phyloP scores from a whole-genome alignment of 2,113 vertebrate genomes.

The Marcusenius ussheri region DNA sequence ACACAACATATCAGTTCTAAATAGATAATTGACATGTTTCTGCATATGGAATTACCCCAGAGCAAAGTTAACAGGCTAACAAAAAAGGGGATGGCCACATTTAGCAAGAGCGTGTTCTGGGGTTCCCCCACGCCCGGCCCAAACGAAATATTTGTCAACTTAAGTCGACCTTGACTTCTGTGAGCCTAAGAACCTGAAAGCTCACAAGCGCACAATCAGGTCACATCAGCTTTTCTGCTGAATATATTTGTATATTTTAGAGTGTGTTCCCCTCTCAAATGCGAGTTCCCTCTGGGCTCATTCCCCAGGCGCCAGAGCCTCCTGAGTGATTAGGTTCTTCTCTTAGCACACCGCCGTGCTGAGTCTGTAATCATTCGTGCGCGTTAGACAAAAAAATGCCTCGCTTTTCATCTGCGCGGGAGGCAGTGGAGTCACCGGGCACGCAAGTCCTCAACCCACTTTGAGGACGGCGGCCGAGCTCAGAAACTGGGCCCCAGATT shows the following conservation, averaged over 20 bases:
- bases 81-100: neutral
- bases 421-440: neutral
- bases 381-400: neutral
- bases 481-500: neutral
- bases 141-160: neutral
- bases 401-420: neutral
- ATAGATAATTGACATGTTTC: neutral
- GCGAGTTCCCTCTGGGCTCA: neutral
- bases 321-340: conserved; percentile 7
- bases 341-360: neutral
- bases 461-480: neutral
- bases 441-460: neutral
- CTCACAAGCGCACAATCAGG: conserved; percentile 5
- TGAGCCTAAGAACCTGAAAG: neutral
- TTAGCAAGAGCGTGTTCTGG: neutral
- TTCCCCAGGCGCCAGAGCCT: neutral
- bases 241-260: conserved; percentile 14
- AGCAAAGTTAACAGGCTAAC: neutral
- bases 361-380: conserved; percentile 1
- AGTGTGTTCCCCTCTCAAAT: neutral
- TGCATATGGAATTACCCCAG: neutral
- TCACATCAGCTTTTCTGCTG: conserved; percentile 1
- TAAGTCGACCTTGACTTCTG: neutral
- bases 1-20: neutral
- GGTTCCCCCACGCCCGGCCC: neutral